phyloP scores from a whole-genome alignment of 1,140 invertebrate species.

The Trichogramma pretiosum region DNA sequence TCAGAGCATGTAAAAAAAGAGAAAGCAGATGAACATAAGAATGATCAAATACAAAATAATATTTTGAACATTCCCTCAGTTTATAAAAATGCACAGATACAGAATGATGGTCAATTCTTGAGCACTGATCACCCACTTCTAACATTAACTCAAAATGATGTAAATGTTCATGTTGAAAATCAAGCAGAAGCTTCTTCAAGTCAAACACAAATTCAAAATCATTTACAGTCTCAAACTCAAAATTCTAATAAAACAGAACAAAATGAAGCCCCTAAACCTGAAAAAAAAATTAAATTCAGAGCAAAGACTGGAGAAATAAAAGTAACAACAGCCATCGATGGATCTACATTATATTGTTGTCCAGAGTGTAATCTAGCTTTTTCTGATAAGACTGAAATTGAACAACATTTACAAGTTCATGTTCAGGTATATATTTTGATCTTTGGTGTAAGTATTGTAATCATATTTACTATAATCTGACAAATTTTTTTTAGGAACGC shows the following conservation, averaged over 20 bases:
- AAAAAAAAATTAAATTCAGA: slow-evolving; percentile 43
- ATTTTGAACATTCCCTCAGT: slow-evolving; percentile 44
- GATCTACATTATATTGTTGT: slow-evolving; percentile 41
- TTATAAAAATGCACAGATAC: slow-evolving; percentile 34
- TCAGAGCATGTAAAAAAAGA: slow-evolving; percentile 38
- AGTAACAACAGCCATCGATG: slow-evolving; percentile 38
- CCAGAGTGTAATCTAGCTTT: slow-evolving; percentile 43
- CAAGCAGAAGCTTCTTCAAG: slow-evolving; percentile 29
- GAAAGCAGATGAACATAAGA: slow-evolving; percentile 33
- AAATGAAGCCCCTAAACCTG: slow-evolving; percentile 37
- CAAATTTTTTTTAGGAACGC: slow-evolving; percentile 32
- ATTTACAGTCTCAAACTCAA: slow-evolving; percentile 11
- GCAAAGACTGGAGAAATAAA: slow-evolving; percentile 44
- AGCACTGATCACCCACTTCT: slow-evolving; percentile 33
- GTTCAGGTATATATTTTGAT: slow-evolving; percentile 29
- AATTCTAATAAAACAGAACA: slow-evolving; percentile 33
- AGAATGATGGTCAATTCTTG: slow-evolving; percentile 33
- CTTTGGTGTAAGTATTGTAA: not conserved
- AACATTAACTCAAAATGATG: slow-evolving; percentile 33
- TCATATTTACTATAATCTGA: not conserved
- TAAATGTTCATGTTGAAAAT: slow-evolving; percentile 37
- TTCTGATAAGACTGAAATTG: slow-evolving; percentile 36
- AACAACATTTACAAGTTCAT: slow-evolving; percentile 43
- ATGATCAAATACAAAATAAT: slow-evolving; percentile 36
- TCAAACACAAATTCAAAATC: slow-evolving; percentile 22